phyloP scores from a whole-genome alignment of 2,797 vertebrate species.

The Rhinophrynus dorsalis region DNA sequence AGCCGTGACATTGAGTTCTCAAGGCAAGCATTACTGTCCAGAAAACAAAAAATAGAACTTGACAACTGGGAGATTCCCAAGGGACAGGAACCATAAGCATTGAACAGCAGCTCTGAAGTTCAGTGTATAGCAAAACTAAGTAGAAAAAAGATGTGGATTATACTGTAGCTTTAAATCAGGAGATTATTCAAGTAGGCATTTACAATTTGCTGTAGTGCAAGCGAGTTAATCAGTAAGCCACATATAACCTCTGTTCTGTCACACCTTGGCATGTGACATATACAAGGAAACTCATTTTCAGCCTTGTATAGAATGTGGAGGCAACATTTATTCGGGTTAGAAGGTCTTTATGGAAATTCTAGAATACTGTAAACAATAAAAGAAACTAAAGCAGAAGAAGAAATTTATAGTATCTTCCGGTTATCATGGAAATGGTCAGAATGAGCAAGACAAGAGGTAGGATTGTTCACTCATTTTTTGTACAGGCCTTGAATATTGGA shows the following conservation, averaged over 20 bases:
- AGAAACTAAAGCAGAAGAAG: slow-evolving; percentile 26
- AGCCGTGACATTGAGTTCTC: too few relatives aligned
- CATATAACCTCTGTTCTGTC: slow-evolving; percentile 69
- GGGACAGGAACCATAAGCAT: too few relatives aligned
- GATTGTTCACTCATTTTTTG: slow-evolving; percentile 1
- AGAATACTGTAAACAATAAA: slow-evolving; percentile 15
- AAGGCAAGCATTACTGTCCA: too few relatives aligned
- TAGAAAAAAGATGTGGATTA: neutral
- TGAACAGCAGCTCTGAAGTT: too few relatives aligned
- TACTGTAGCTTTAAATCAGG: slow-evolving; percentile 20
- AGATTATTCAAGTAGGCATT: slow-evolving; percentile 59
- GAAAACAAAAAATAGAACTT: too few relatives aligned
- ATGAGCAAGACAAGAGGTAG: slow-evolving; percentile 77
- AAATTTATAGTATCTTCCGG: slow-evolving; percentile 37
- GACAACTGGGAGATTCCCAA: too few relatives aligned
- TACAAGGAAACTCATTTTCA: slow-evolving; percentile 46
- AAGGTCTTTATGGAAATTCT: neutral
- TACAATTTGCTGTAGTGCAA: slow-evolving; percentile 60
- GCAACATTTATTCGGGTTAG: slow-evolving; percentile 3
- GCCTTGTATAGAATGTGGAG: slow-evolving; percentile 6
- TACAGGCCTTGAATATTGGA: neutral
- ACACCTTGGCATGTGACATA: slow-evolving; percentile 59
- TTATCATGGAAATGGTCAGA: slow-evolving; percentile 73
- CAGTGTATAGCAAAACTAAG: neutral
- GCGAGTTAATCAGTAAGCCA: slow-evolving; percentile 79